A percentile compares a stretch with the other conserved stretches of the same genome.
Conservation (phyloP, 2,113 vertebrate species). For the Ochotona princeps region DNA sequence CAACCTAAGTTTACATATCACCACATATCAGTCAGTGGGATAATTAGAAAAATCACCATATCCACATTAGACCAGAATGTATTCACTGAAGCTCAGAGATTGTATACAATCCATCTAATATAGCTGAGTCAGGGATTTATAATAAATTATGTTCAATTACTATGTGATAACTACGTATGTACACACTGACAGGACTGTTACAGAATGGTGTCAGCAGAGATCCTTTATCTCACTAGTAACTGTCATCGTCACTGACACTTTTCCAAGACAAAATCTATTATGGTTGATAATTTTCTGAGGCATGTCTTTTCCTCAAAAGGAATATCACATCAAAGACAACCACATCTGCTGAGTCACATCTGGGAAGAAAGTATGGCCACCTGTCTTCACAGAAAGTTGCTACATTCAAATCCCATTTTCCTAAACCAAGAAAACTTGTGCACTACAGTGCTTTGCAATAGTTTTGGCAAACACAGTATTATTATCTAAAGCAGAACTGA, state of each 20-base stretch:
- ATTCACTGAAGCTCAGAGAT: neutral
- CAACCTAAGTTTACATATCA: neutral
- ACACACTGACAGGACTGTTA: neutral
- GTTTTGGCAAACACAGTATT: conserved; percentile 5
- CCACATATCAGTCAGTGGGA: neutral
- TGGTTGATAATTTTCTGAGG: conserved; percentile 30
- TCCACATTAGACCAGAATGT: neutral
- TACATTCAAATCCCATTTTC: conserved; percentile 25
- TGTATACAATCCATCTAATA: neutral
- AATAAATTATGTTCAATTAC: neutral
- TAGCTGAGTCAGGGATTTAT: conserved; percentile 3
- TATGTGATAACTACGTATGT: neutral
- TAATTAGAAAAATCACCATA: conserved; percentile 1
- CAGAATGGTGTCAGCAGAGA: neutral
- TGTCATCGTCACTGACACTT: neutral
- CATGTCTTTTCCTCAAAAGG: conserved; percentile 28
- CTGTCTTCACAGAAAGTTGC: conserved; percentile 2
- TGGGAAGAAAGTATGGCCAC: conserved; percentile 51
- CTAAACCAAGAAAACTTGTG: conserved; percentile 3
- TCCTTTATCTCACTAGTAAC: conserved; percentile 13
- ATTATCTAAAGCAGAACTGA: conserved; percentile 30
- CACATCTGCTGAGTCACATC: conserved; percentile 11
- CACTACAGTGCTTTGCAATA: neutral
- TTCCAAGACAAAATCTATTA: neutral
- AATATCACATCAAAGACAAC: conserved; percentile 35